These are phyloP conservation scores for Ethmia dodecea DNA, from an alignment of 2,888 invertebrate species.

Conservation along the genomic window DNA sequence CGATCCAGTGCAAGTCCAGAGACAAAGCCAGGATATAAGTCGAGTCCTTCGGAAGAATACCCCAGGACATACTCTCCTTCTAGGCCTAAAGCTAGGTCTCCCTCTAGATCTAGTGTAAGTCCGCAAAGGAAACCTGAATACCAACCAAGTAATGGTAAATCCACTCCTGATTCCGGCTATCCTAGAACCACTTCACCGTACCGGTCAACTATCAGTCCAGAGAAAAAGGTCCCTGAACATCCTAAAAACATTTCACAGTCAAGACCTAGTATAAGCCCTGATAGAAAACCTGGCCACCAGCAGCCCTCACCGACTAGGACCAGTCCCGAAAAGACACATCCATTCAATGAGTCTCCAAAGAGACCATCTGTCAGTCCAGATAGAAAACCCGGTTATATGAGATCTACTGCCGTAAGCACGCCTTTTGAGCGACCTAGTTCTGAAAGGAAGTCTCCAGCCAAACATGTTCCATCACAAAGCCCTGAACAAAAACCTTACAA, in stretches of 20 bases:
- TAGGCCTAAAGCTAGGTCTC: conserved; percentile 15
- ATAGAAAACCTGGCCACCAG: conserved; percentile 46
- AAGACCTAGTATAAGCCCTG: conserved; percentile 32
- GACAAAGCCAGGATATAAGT: conserved; percentile 19
- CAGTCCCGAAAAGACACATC: conserved; percentile 26
- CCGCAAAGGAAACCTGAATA: conserved; percentile 28
- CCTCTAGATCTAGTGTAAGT: conserved; percentile 22
- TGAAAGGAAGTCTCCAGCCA: conserved; percentile 32
- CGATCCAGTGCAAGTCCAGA: conserved; percentile 30
- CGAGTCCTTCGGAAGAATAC: conserved; percentile 11
- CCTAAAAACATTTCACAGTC: conserved; percentile 2
- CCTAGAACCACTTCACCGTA: conserved; percentile 20
- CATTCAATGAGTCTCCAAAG: conserved; percentile 14
- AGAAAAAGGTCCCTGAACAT: conserved; percentile 7
- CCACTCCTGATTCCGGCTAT: conserved; percentile 11
- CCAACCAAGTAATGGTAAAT: conserved; percentile 12
- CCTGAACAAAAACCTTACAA: conserved; percentile 27
- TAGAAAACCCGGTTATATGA: conserved; percentile 46
- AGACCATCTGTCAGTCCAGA: conserved; percentile 28
- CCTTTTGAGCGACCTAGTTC: conserved; percentile 24
- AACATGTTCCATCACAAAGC: conserved; percentile 22
- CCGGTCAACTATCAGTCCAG: conserved; percentile 13
- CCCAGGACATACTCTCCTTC: conserved; percentile 21
- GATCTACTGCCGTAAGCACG: conserved; percentile 35
- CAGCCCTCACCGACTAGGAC: conserved; percentile 5